phyloP scores from a whole-genome alignment of 2,797 vertebrate genomes.

The Borostomias antarcticus region DNA sequence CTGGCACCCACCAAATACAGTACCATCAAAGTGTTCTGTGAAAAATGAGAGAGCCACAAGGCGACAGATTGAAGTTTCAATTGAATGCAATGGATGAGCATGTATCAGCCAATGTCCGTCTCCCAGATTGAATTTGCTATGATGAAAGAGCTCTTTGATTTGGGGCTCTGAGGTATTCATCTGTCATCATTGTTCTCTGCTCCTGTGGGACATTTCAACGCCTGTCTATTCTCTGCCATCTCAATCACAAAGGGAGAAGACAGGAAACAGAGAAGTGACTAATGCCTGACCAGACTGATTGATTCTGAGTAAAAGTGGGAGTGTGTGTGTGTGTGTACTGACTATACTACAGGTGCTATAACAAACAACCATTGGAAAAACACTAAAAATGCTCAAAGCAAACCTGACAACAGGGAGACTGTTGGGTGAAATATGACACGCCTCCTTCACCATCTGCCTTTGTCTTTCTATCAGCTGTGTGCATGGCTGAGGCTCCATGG shows the following conservation, averaged over 20 bases:
- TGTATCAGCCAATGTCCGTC: conserved; percentile 39
- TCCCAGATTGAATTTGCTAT: conserved; percentile 66
- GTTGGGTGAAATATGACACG: conserved; percentile 14
- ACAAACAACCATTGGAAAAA: conserved; percentile 30
- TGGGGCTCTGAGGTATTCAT: conserved; percentile 65
- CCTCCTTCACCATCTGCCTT: conserved; percentile 29
- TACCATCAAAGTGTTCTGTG: conserved; percentile 24
- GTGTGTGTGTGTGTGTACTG: background rate
- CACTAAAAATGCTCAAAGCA: conserved; percentile 21
- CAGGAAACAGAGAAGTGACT: conserved; percentile 48
- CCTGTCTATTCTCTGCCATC: conserved; percentile 44
- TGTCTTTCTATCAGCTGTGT: background rate
- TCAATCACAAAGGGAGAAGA: conserved; percentile 44
- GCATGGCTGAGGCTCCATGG: background rate
- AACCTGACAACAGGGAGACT: conserved; percentile 25
- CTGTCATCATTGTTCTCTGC: conserved; percentile 65
- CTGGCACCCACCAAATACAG: conserved; percentile 17
- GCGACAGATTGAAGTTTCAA: conserved; percentile 45
- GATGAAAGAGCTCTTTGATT: conserved; percentile 72
- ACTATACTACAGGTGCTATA: conserved; percentile 27
- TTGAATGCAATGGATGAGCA: conserved; percentile 34
- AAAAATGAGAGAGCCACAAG: conserved; percentile 33
- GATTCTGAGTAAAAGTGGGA: conserved; percentile 40
- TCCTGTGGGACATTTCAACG: conserved; percentile 46
- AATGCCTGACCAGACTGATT: conserved; percentile 49